A percentile compares a stretch with the other conserved stretches of the same genome.
phyloP scores from a whole-genome alignment of 2,113 vertebrate genomes.

The Pterophyllum scalare region DNA sequence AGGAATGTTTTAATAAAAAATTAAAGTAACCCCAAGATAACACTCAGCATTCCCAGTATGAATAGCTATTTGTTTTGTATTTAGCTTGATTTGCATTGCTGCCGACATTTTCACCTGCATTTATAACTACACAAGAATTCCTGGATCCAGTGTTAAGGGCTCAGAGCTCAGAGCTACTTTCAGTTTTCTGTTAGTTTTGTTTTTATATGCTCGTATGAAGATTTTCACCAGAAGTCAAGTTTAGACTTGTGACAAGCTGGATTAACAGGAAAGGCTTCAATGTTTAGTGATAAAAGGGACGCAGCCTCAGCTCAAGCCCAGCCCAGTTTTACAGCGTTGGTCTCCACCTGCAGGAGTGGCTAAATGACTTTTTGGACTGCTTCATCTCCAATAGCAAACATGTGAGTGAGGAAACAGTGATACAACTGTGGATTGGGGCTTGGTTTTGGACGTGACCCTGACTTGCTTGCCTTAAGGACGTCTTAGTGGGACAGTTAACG shows the following conservation, averaged over 20 bases:
- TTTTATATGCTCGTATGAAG: not conserved
- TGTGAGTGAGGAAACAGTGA: slow-evolving; percentile 24
- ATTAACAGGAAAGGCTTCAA: not conserved
- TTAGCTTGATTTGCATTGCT: not conserved
- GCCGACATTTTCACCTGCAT: not conserved
- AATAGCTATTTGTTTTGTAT: not conserved
- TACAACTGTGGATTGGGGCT: slow-evolving; percentile 55
- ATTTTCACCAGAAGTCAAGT: slow-evolving; percentile 8
- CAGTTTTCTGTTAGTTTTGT: not conserved
- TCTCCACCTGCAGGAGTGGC: slow-evolving; percentile 59
- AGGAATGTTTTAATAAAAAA: not conserved
- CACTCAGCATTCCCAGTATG: not conserved
- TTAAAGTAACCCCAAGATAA: not conserved
- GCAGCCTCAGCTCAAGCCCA: slow-evolving; percentile 36
- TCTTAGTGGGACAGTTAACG: slow-evolving; percentile 58
- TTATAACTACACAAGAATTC: too few species aligned
- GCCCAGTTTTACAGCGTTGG: slow-evolving; percentile 17
- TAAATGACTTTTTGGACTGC: slow-evolving; percentile 13
- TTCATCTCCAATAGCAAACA: slow-evolving; percentile 17
- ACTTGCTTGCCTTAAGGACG: slow-evolving; percentile 32
- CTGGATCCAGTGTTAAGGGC: too few species aligned
- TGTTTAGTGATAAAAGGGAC: slow-evolving; percentile 24
- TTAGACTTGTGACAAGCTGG: not conserved
- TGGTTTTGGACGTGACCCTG: slow-evolving; percentile 36
- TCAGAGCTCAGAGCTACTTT: too few species aligned